A percentile compares a stretch with the other conserved stretches of the same genome.
phyloP scores from a whole-genome alignment of 2,888 invertebrate species.

The Lochmaea crataegi region DNA sequence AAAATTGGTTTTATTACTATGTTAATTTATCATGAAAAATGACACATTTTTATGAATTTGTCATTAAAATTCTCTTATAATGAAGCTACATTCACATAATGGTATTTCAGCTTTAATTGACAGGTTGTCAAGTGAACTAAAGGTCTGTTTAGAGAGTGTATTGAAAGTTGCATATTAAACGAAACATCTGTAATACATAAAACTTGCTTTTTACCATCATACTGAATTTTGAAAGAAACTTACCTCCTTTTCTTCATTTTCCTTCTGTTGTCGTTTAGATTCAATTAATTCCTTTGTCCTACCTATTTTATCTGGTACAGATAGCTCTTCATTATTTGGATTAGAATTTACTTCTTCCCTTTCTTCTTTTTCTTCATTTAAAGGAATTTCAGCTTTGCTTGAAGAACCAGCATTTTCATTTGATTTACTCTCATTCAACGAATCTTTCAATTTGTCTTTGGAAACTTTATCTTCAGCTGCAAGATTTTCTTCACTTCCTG shows the following conservation, averaged over 20 bases:
- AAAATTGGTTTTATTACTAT: not conserved
- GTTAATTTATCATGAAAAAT: not conserved
- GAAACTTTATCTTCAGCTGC: slow-evolving; percentile 34
- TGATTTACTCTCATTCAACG: too few species aligned
- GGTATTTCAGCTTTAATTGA: too few species aligned
- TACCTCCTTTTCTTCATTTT: slow-evolving; percentile 76
- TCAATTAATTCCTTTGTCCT: slow-evolving; percentile 77
- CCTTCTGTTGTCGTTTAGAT: slow-evolving; percentile 73
- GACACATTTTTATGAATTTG: not conserved
- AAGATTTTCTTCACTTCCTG: slow-evolving; percentile 2
- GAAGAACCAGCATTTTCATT: not conserved
- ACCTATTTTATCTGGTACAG: slow-evolving; percentile 71
- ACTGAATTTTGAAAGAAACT: not conserved
- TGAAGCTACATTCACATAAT: not conserved
- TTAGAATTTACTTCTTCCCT: slow-evolving; percentile 18
- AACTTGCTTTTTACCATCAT: too few species aligned
- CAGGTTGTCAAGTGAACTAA: not conserved
- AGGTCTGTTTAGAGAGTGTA: not conserved
- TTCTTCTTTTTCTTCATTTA: slow-evolving; percentile 32
- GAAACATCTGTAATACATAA: too few species aligned
- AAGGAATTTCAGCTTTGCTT: not conserved
- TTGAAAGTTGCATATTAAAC: not conserved
- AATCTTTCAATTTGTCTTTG: not conserved
- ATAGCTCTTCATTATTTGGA: slow-evolving; percentile 40
- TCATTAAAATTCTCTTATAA: not conserved